phyloP scores from a whole-genome alignment of 2,888 invertebrate species.

The Cylloceria caligata region DNA sequence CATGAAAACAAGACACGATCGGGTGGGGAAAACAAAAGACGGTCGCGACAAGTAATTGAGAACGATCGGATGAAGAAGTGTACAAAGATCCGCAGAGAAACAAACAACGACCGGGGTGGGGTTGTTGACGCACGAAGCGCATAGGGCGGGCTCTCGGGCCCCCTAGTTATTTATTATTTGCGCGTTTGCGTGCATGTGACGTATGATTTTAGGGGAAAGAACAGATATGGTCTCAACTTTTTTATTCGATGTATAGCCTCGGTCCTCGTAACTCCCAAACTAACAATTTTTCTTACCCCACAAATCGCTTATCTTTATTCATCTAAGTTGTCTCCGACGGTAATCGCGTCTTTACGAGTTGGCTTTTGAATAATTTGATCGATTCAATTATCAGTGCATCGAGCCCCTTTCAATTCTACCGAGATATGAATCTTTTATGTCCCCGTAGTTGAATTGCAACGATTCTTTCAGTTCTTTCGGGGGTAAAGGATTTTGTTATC shows the following conservation, averaged over 20 bases:
- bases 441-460: slow-evolving; percentile 4
- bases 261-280: neutral
- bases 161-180: no score
- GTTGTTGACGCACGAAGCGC: no score
- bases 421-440: neutral
- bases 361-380: neutral
- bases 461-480: neutral
- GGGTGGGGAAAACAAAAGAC: no score
- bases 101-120: no score
- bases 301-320: neutral
- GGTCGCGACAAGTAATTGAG: no score
- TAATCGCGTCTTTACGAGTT: neutral
- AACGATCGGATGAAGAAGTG: no score
- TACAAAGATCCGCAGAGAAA: no score
- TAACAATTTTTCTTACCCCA: neutral
- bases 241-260: neutral
- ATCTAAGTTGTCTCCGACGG: neutral
- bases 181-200: neutral
- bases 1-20: no score
- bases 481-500: neutral
- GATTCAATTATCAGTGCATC: slow-evolving; percentile 7
- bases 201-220: neutral
- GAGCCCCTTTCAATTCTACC: neutral
- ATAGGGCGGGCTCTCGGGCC: no score
- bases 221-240: neutral